Base-by-base conservation (phyloP, 2,113 vertebrate species). In the Gnathonemus longibarbis region DNA sequence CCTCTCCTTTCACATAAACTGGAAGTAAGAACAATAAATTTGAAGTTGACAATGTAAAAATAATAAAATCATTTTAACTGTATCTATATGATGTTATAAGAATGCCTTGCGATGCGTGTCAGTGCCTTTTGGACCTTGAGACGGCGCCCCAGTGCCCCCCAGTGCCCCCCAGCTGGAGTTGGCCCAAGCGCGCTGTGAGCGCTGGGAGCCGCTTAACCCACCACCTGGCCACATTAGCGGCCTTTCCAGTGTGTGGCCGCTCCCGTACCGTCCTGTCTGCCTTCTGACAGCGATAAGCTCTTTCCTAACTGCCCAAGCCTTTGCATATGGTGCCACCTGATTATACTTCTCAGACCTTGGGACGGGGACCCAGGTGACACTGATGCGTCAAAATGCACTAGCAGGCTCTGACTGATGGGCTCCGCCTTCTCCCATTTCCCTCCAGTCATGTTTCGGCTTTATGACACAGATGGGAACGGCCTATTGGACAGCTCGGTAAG, bases 371-470 rank as follows among this genome's bases (percentile, higher is more conserved):
- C 84, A 88, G 15, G 50, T 24, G n/a, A 42, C 42, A 17, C 10
- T 21, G 11, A 24, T 24, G 3, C n/a, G 24, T 24, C 5, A n/a
- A 7, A 31, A 46, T 4, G 39, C 48, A 84, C 27, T 24, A 9
- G 5, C 74, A 50, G 35, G 35, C 31, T 9, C 49, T 17, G 89
- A 35, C 5, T 90, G 91, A 93, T 77, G 85, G 89, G 88, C 52
- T 84, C 91, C 91, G 62, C 91, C 88, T 94, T 52, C 15, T 92
- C 94, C 53, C 94, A 93, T 89, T 92, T 93, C 92, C 80, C 91
- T 96, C 39, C 93, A 98, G 98, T 99, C 94, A 98, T 99, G 97
- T 99, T 99, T 93, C 97, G 96, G 88, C 96, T 99, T 66, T 99
- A 99, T 0, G 98, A 99, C 42, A 97, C 97, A 0, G 98, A 99